Base-by-base conservation (phyloP, 2,888 invertebrate species). In the Dyspetes luteomarginatus region DNA sequence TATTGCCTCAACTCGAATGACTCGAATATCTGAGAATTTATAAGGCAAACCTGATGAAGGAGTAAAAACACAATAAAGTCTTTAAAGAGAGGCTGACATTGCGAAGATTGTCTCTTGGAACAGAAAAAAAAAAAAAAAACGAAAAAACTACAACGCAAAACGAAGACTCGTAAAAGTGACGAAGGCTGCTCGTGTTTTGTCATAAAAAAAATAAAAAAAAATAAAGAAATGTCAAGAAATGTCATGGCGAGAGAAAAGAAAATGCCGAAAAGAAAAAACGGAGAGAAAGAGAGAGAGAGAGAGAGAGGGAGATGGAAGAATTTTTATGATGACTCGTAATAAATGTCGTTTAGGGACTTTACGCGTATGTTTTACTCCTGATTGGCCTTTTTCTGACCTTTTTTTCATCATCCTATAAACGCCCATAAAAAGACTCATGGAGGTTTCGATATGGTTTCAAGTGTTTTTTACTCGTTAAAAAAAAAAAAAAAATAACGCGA, bases 291-390 rank as follows among this genome's bases (percentile, higher is more conserved):
- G 28, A n/a, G 58, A 45, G 48, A 65, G 15, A 22, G 3, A 17
- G 45, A 28, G 17, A 2, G 12, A 19, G 36, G 50, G 3, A 43
- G 9, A 41, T 26, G 19, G 30, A 12, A 36, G 15, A 50, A 43
- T 65, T 71, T 60, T 78, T 60, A 72, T 43, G 78, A 78, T 36
- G 60, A 43, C 58, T 72, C 65, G 72, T 69, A 60, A 78, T 60
- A 52, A 26, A 43, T 26, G 58, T 45, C 62, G 56, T 50, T 65
- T 58, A 24, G 58, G 36, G 17, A 22, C n/a, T 77, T 56, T 36
- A 36, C 36, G 36, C 26, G 45, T 30, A 30, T 52, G 36, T 55
- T 22, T 62, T n/a, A 15, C 24, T 15, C 5, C 50, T 0, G 60
- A 15, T 58, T 19, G 22, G 41, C 26, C 30, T n/a, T 30, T 72